Percentiles rank a stretch among this genome's conserved stretches.
Conservation (phyloP, 2,888 invertebrate genomes). For the Cephus runcator region DNA sequence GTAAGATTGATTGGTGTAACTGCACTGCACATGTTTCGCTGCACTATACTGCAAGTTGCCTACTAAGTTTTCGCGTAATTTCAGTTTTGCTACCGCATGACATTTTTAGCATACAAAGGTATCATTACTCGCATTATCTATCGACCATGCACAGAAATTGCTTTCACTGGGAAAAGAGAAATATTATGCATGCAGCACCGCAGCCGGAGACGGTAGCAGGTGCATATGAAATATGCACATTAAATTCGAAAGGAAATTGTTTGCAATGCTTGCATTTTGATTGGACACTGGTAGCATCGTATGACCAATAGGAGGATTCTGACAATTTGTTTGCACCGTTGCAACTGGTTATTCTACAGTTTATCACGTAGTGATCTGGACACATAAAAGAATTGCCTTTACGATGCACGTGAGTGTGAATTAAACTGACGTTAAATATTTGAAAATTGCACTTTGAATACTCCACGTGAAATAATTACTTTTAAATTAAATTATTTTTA, state of each 20-base stretch:
- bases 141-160: background rate
- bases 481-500: background rate
- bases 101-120: background rate
- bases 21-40: background rate
- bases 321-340: background rate
- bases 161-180: background rate
- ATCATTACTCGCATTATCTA: background rate
- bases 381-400: background rate
- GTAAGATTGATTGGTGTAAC: background rate
- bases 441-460: background rate
- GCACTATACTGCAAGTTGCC: background rate
- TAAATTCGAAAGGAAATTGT: constrained; percentile 14
- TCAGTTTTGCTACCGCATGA: background rate
- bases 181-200: background rate
- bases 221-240: constrained; percentile 13
- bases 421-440: background rate
- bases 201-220: background rate
- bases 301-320: background rate
- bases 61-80: background rate
- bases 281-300: background rate
- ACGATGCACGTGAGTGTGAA: background rate
- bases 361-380: background rate
- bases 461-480: background rate
- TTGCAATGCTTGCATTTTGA: background rate
- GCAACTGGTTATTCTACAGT: background rate